These are phyloP conservation scores for Adineta ricciae DNA, from an alignment of 2,888 invertebrate species.

Conservation along the genomic window DNA sequence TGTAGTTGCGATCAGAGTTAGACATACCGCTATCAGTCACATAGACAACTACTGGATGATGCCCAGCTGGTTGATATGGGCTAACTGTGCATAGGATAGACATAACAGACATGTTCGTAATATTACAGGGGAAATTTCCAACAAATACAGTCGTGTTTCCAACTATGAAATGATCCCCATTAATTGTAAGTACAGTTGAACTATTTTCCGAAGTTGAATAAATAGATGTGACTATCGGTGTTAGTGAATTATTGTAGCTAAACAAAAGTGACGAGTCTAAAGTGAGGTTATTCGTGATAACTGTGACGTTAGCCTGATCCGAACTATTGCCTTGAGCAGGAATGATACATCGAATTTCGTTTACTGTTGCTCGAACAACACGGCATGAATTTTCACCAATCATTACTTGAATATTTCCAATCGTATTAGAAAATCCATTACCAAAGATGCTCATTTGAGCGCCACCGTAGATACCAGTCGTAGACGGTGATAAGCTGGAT, in stretches of 20 bases:
- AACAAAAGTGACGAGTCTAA: background rate
- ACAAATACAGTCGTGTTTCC: background rate
- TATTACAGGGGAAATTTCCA: background rate
- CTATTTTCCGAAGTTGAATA: background rate
- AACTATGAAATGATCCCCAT: background rate
- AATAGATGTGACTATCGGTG: background rate
- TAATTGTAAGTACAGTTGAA: background rate
- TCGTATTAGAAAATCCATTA: constrained; percentile 2
- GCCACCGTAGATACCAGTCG: constrained; percentile 24
- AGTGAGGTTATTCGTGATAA: background rate
- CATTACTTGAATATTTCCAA: background rate
- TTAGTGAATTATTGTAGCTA: background rate
- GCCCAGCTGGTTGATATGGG: background rate
- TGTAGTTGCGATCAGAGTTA: background rate
- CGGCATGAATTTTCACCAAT: constrained; percentile 10
- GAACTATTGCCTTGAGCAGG: constrained; percentile 5
- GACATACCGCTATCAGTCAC: background rate
- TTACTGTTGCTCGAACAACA: background rate
- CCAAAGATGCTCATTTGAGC: constrained; percentile 22
- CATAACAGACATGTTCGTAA: background rate
- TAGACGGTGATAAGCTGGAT: background rate
- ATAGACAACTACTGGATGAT: background rate
- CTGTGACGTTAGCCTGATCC: background rate
- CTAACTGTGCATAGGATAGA: constrained; percentile 20
- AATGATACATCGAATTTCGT: background rate